phyloP scores from a whole-genome alignment of 2,888 invertebrate species.

The Yponomeuta evonymella region DNA sequence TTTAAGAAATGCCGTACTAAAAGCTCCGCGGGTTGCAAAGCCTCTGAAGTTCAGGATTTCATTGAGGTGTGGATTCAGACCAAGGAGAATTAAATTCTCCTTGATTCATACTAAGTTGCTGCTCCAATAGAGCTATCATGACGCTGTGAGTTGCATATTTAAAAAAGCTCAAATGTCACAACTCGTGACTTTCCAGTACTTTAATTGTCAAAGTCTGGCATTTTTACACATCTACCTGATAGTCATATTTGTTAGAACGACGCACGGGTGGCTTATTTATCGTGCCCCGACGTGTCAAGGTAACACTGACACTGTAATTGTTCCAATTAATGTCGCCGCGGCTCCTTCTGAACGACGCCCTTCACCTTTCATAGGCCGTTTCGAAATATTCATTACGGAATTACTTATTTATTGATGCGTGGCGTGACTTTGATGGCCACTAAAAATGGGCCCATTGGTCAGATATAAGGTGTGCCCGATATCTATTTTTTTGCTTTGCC shows the following conservation, averaged over 20 bases:
- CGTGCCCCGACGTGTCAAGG: constrained; percentile 37
- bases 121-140: too few relatives aligned
- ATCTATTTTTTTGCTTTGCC: too few relatives aligned
- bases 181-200: background rate
- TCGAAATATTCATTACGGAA: constrained; percentile 1
- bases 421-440: background rate
- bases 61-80: too few relatives aligned
- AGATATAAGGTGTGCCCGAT: too few relatives aligned
- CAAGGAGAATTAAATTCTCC: too few relatives aligned
- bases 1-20: too few relatives aligned
- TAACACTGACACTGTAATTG: constrained; percentile 51
- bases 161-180: too few relatives aligned
- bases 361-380: constrained; percentile 29
- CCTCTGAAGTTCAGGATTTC: too few relatives aligned
- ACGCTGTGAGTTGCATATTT: too few relatives aligned
- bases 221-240: background rate
- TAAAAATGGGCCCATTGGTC: background rate
- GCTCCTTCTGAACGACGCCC: constrained; percentile 33
- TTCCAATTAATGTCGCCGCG: constrained; percentile 41
- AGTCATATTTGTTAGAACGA: background rate
- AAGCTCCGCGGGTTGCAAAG: too few relatives aligned
- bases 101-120: too few relatives aligned
- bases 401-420: background rate
- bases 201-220: background rate
- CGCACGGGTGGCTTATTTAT: constrained; percentile 13